Evolutionary conservation across 2,888 invertebrate genomes (phyloP), one percentile per base, ranked within the genome.

Genomic region (Melanchra persicariae): DNA sequence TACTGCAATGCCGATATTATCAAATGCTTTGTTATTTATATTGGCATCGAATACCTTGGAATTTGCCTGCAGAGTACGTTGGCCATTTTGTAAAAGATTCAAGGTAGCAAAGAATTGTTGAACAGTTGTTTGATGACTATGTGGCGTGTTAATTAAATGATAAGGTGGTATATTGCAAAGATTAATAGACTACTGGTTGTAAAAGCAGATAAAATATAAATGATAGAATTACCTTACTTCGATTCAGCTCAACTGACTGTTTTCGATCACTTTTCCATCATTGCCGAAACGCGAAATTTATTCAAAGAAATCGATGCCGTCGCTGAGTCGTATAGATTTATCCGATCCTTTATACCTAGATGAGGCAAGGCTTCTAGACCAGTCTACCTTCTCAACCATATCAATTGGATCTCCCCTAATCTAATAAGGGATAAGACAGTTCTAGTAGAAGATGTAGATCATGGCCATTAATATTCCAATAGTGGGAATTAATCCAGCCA

Each of bases 401-500:
- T 54, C 71, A 76, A 80, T 69, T 79, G 71, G 79, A 79, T 76
- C 58, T 63, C 24, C 30, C 68, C 65, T 79, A 80, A 80, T 79
- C 76, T 49, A 79, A 79, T 71, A 76, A 79, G 1, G 61, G 40
- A 64, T 62, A 59, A 51, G 55, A 57, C 54, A 52, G 17, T 19
- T 40, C 34, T 30, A 9, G 43, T 64, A 58, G 47, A 52, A 68
- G 6, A 62, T 52, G 64, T 68, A 49, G 70, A 74, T 19, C 58
- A 69, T 7, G 54, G 51, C 60, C 59, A 82, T 85, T 81, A 84
- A 82, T 82, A 77, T 79, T 78, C 74, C 47, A 45, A 63, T 71
- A 63, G 65, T 52, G 74, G 67, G 26, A 72, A 79, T 80, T 85
- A 86, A 84, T 79, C 79, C 71, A 26, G 67, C 65, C 67, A 84